Percentiles rank a stretch among this genome's conserved stretches.
Conservation (phyloP, 2,113 vertebrate species). For the Pavo muticus region DNA sequence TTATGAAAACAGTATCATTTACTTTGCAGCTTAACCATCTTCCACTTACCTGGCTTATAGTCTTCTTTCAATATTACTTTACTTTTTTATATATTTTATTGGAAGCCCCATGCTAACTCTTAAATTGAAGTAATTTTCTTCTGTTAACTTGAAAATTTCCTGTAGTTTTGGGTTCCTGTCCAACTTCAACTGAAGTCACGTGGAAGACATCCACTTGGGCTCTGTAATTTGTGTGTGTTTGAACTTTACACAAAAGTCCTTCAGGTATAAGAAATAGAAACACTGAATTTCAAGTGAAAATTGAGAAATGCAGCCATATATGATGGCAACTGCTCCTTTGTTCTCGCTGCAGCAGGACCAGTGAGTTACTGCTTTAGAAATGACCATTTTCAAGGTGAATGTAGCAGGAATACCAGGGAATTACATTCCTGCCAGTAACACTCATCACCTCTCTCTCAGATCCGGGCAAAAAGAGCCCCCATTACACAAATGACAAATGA, state of each 20-base stretch:
- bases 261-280: not conserved
- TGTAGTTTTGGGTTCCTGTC: constrained; percentile 9
- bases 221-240: not conserved
- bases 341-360: not conserved
- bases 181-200: not conserved
- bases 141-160: constrained; percentile 46
- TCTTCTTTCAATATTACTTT: not conserved
- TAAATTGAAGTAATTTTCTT: constrained; percentile 50
- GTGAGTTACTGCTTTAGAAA: not conserved
- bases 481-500: constrained; percentile 26
- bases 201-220: not conserved
- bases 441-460: constrained; percentile 6
- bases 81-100: not conserved
- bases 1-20: not conserved
- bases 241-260: not conserved
- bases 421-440: constrained; percentile 34
- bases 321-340: not conserved
- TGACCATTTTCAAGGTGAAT: not conserved
- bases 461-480: constrained; percentile 19
- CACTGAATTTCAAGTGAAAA: not conserved
- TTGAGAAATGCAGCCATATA: not conserved
- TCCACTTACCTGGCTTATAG: not conserved
- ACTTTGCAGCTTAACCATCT: constrained; percentile 5
- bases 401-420: constrained; percentile 23
- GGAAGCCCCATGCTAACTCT: constrained; percentile 15